A percentile compares a stretch with the other conserved stretches of the same genome.
Conservation (phyloP, 1,140 invertebrate genomes). For the Drosophila athabasca region DNA sequence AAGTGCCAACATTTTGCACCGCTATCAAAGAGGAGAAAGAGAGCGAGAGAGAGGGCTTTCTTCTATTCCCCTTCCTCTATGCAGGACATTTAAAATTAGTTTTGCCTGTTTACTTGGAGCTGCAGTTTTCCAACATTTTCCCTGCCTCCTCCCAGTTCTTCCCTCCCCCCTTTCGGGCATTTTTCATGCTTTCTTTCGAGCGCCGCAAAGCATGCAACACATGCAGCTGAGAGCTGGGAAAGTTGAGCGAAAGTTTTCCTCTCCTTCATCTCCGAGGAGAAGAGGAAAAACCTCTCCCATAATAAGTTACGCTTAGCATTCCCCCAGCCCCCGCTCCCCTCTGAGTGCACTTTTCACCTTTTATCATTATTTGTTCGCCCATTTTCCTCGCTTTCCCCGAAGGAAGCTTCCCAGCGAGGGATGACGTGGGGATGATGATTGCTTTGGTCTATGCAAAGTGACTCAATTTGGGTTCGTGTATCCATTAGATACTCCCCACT, state of each 20-base stretch:
- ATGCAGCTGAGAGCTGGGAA: conserved; percentile 58
- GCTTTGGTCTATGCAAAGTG: conserved; percentile 48
- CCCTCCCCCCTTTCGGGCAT: conserved; percentile 4
- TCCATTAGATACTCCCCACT: conserved; percentile 37
- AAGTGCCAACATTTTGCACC: conserved; percentile 58
- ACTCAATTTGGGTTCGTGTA: conserved; percentile 57
- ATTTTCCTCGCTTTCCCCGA: conserved; percentile 11
- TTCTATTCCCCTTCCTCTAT: not conserved
- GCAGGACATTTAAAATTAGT: conserved; percentile 63
- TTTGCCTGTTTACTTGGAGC: conserved; percentile 54
- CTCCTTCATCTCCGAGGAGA: not conserved
- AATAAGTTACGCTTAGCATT: conserved; percentile 54
- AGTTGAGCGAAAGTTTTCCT: conserved; percentile 53
- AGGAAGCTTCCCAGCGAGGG: conserved; percentile 9
- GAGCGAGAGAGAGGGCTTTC: conserved; percentile 19
- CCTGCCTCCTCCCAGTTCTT: too few species aligned
- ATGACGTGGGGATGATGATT: conserved; percentile 31
- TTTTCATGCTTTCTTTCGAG: conserved; percentile 39
- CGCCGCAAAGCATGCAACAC: conserved; percentile 57
- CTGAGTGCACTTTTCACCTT: conserved; percentile 49
- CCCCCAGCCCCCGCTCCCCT: not conserved
- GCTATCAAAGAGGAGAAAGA: conserved; percentile 6
- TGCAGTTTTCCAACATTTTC: conserved; percentile 44
- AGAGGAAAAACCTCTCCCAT: not conserved
- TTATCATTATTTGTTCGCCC: conserved; percentile 52